These are phyloP conservation scores for Drosophila kikkawai DNA, from an alignment of 1,140 invertebrate species.

Conservation along the genomic window DNA sequence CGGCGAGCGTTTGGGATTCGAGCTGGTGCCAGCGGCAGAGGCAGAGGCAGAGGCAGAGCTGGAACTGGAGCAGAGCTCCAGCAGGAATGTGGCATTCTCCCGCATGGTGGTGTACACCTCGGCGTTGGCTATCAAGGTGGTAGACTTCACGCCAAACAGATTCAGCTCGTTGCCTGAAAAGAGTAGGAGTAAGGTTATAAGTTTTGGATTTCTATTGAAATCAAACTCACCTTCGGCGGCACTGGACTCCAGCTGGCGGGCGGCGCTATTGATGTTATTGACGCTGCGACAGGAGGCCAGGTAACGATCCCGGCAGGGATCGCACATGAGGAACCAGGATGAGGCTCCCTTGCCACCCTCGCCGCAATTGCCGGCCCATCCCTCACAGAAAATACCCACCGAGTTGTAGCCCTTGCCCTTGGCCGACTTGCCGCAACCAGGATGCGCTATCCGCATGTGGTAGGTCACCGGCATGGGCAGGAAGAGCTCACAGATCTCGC, in stretches of 20 bases:
- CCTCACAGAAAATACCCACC: slow-evolving; percentile 93
- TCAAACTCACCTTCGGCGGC: slow-evolving; percentile 37
- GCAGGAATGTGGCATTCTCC: slow-evolving; percentile 97
- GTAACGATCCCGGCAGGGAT: slow-evolving; percentile 94
- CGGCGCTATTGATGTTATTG: slow-evolving; percentile 71
- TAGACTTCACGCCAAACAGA: slow-evolving; percentile 78
- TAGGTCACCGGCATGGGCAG: slow-evolving; percentile 92
- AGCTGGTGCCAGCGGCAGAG: neutral
- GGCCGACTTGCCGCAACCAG: slow-evolving; percentile 95
- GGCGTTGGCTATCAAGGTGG: slow-evolving; percentile 79
- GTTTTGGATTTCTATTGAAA: too few relatives aligned
- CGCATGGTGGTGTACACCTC: slow-evolving; percentile 88
- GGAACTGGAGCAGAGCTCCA: slow-evolving; percentile 89
- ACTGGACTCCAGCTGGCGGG: slow-evolving; percentile 38
- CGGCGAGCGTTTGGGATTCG: slow-evolving; percentile 85
- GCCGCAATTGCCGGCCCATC: slow-evolving; percentile 95
- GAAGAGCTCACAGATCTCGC: slow-evolving; percentile 94
- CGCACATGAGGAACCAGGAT: slow-evolving; percentile 97
- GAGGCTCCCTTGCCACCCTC: slow-evolving; percentile 92
- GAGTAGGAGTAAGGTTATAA: neutral
- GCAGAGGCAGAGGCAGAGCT: slow-evolving; percentile 21
- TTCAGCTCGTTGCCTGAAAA: slow-evolving; percentile 72
- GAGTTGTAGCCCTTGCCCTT: slow-evolving; percentile 94
- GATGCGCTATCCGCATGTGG: slow-evolving; percentile 95
- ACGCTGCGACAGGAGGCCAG: slow-evolving; percentile 87